Evolutionary conservation across 2,797 vertebrate species (phyloP).

Genomic region (Notolepis coatsorum): DNA sequence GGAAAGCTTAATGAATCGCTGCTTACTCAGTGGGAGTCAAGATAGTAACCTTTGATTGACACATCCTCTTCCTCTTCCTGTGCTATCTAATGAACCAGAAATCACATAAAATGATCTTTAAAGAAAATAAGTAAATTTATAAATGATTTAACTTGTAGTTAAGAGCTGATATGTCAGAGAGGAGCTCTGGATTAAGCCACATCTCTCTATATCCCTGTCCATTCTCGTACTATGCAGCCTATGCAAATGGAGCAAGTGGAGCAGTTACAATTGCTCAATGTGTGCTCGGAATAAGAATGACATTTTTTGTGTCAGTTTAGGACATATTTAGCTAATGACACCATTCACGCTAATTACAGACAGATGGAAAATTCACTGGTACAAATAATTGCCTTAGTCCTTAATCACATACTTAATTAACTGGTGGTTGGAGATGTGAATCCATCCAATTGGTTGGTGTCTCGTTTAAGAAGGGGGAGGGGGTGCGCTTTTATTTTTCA

Average conservation of each 20-base stretch:
- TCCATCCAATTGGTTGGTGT: conserved; percentile 51
- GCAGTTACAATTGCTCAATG: conserved; percentile 59
- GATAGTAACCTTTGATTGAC: too few relatives aligned
- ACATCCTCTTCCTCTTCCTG: too few relatives aligned
- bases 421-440: conserved; percentile 32
- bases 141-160: too few relatives aligned
- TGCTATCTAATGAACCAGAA: too few relatives aligned
- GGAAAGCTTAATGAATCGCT: too few relatives aligned
- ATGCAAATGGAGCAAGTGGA: conserved; percentile 65
- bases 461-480: conserved; percentile 11
- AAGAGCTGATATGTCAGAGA: too few relatives aligned
- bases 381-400: conserved; percentile 64
- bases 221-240: conserved; percentile 47
- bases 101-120: too few relatives aligned
- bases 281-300: conserved; percentile 61
- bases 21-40: too few relatives aligned
- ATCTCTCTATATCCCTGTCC: neutral
- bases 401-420: conserved; percentile 73
- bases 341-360: conserved; percentile 70
- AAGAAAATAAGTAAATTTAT: too few relatives aligned
- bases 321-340: conserved; percentile 74
- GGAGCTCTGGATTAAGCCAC: neutral
- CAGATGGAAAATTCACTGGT: conserved; percentile 73
- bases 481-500: conserved; percentile 1
- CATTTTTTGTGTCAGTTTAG: conserved; percentile 56